Percentiles rank a stretch among this genome's conserved stretches.
phyloP scores from a whole-genome alignment of 2,888 invertebrate species.

The Andrena praecox region DNA sequence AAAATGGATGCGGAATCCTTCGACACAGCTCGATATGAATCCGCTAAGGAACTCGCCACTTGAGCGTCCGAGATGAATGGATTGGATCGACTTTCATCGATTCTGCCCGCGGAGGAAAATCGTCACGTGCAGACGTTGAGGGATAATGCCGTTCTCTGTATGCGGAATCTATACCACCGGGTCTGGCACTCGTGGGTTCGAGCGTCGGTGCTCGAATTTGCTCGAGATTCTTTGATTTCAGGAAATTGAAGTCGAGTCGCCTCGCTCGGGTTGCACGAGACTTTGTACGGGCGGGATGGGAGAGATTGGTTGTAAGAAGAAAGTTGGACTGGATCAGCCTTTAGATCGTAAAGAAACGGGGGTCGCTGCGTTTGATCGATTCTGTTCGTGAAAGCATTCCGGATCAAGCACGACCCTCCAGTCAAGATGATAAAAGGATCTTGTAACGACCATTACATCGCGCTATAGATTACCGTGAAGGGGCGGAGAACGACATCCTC shows the following conservation, averaged over 20 bases:
- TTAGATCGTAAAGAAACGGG: constrained; percentile 35
- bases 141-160: constrained; percentile 25
- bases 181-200: constrained; percentile 11
- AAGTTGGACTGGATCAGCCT: constrained; percentile 27
- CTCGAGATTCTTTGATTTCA: constrained; percentile 64
- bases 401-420: constrained; percentile 4
- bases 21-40: not conserved
- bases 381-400: constrained; percentile 7
- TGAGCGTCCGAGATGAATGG: not conserved
- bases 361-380: constrained; percentile 46
- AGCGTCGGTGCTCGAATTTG: constrained; percentile 52
- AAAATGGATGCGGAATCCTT: not conserved
- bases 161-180: constrained; percentile 31
- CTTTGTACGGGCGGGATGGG: not conserved
- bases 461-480: not conserved
- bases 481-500: no score
- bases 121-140: not conserved
- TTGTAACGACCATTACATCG: not conserved
- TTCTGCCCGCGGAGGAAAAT: not conserved
- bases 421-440: constrained; percentile 13
- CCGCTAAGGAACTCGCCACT: not conserved
- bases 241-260: constrained; percentile 63
- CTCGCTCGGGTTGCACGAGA: constrained; percentile 26
- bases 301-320: constrained; percentile 39
- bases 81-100: constrained; percentile 1